phyloP scores from a whole-genome alignment of 2,113 vertebrate genomes.

The Origma solitaria region DNA sequence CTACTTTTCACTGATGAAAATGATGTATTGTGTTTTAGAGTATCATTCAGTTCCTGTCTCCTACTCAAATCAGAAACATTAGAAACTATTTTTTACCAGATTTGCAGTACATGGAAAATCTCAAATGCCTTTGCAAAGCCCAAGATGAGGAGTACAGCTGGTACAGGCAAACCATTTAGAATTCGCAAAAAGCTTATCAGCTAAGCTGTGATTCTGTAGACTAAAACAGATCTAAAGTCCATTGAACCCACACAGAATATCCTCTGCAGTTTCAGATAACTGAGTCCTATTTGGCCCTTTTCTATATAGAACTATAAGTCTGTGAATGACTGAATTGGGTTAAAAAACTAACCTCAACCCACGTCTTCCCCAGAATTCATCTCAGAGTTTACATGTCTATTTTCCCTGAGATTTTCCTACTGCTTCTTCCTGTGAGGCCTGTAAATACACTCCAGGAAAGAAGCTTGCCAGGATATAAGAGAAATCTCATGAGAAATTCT shows the following conservation, averaged over 20 bases:
- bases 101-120: background rate
- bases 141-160: background rate
- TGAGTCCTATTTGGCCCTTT: background rate
- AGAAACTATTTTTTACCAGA: background rate
- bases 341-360: background rate
- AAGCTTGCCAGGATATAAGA: constrained; percentile 44
- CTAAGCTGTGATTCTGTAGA: background rate
- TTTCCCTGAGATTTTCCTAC: constrained; percentile 30
- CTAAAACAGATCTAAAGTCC: background rate
- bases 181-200: constrained; percentile 29
- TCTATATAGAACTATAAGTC: background rate
- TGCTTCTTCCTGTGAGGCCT: constrained; percentile 51
- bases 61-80: constrained; percentile 39
- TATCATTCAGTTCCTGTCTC: constrained; percentile 22
- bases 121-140: background rate
- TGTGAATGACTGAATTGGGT: background rate
- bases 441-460: constrained; percentile 31
- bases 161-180: background rate
- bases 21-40: background rate
- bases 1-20: constrained; percentile 25
- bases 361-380: background rate
- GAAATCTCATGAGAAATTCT: constrained; percentile 50
- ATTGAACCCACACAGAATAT: background rate
- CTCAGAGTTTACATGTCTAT: constrained; percentile 7
- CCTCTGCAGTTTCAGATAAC: background rate